Percentiles rank a stretch among this genome's conserved stretches.
phyloP scores from a whole-genome alignment of 2,113 vertebrate species.

The Xiphias gladius region DNA sequence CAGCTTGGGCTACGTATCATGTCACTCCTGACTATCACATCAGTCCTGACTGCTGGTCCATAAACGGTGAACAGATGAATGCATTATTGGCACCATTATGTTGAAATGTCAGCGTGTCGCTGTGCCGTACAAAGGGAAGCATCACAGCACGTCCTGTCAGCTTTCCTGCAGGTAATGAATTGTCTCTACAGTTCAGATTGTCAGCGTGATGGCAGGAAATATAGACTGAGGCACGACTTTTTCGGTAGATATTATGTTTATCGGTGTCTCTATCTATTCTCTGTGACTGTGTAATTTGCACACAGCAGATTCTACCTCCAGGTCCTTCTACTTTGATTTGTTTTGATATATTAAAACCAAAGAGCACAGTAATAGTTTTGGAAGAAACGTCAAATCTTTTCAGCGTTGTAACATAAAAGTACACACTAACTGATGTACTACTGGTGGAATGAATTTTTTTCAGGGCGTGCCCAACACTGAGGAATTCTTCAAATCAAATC shows the following conservation, averaged over 20 bases:
- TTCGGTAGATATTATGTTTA: neutral
- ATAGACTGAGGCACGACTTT: conserved; percentile 7
- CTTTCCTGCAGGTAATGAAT: conserved; percentile 57
- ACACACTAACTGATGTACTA: neutral
- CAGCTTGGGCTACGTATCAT: conserved; percentile 44
- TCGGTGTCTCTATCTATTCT: neutral
- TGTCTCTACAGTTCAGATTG: conserved; percentile 55
- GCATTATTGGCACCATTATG: conserved; percentile 72
- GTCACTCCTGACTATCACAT: conserved; percentile 41
- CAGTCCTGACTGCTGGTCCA: conserved; percentile 60
- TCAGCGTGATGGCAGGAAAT: conserved; percentile 35
- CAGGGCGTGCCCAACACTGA: neutral
- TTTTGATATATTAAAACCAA: neutral
- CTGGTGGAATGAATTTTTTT: neutral
- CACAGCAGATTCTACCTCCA: neutral
- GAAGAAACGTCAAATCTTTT: conserved; percentile 6
- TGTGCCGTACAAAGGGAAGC: conserved; percentile 30
- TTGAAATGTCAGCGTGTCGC: conserved; percentile 74
- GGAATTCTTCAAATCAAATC: neutral
- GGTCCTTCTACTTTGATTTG: neutral
- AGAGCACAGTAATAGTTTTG: neutral
- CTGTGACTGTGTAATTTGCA: neutral
- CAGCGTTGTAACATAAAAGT: neutral
- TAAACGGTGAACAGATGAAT: conserved; percentile 72
- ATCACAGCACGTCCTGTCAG: conserved; percentile 61